A percentile compares a stretch with the other conserved stretches of the same genome.
Conservation (phyloP, 2,113 vertebrate genomes). For the Puma concolor region DNA sequence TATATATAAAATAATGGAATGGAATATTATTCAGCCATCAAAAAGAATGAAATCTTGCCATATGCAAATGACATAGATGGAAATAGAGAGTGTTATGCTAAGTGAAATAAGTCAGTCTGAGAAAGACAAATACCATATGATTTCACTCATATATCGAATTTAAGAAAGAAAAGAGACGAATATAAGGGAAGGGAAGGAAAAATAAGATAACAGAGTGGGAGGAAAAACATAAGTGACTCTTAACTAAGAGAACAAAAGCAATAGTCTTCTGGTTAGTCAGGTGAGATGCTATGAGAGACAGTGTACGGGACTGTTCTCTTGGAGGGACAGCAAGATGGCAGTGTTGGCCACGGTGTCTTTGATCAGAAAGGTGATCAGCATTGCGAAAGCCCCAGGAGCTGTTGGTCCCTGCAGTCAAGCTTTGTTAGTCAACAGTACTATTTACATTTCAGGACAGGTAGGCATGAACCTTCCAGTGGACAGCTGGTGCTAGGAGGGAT, state of each 20-base stretch:
- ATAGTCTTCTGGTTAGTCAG: neutral
- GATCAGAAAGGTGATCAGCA: constrained; percentile 87
- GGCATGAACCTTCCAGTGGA: constrained; percentile 87
- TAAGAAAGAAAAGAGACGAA: too few relatives aligned
- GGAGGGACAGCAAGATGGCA: constrained; percentile 46
- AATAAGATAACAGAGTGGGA: neutral
- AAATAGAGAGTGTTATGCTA: too few relatives aligned
- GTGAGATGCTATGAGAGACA: neutral
- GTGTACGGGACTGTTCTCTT: constrained; percentile 74
- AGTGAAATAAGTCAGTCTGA: neutral
- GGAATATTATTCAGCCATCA: too few relatives aligned
- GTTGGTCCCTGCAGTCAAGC: constrained; percentile 89
- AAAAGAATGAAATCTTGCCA: too few relatives aligned
- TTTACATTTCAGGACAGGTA: constrained; percentile 93
- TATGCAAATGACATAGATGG: too few relatives aligned
- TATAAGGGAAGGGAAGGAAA: too few relatives aligned
- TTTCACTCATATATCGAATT: neutral
- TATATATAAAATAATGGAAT: too few relatives aligned
- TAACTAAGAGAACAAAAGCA: neutral
- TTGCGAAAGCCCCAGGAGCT: constrained; percentile 79
- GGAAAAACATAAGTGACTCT: too few relatives aligned
- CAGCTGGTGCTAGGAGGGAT: constrained; percentile 90
- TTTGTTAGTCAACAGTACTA: constrained; percentile 88
- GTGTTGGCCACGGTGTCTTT: constrained; percentile 78
- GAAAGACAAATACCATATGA: neutral